Evolutionary conservation across 1,140 invertebrate species (phyloP), one percentile per base, ranked within the genome.

Genomic region (Nephila pilipes): DNA sequence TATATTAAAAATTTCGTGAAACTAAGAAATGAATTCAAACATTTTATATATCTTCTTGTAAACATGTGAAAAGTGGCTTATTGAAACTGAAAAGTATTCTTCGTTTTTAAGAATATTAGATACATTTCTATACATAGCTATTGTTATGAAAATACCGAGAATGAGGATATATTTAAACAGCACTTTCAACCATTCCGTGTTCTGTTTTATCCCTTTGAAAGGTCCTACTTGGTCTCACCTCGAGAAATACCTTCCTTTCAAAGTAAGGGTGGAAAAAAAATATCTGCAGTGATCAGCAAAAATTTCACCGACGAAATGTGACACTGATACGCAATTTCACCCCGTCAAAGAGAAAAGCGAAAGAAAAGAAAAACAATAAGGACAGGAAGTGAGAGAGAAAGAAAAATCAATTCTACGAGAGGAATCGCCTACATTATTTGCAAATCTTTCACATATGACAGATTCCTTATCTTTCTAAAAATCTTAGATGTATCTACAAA

Each of bases 361-460:
- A 14, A 69, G 38, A 57, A 92, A 85, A 57, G 46, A 92, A 85
- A 92, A 85, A 92, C 90, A 91, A 91, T 83, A 79, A 85, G 55
- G 32, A 69, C 90, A 60, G 79, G 57, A 91, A 91, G 90, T 38
- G 90, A 83, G 90, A 80, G 18, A 81, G 58, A 80, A 75, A 85
- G 90, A 85, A 92, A 92, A 92, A 92, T 92, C 90, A 92, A 92
- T 92, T 92, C 80, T 57, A 36, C 36, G 25, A n/a, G 81, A 75
- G 83, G 57, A 92, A 92, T 92, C 85, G 90, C 90, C 60, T 92
- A 92, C 90, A 92, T 92, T 92, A 85, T 92, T 92, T 92, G 90
- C 90, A 92, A 92, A 92, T 92, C 90, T 92, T 92, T 92, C 90
- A 92, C 90, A 83, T 92, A 92, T 92, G 90, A 92, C 90, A 85